Evolutionary conservation across 2,888 invertebrate genomes (phyloP), one percentile per base, ranked within the genome.

Genomic region (Horisme vitalbata): DNA sequence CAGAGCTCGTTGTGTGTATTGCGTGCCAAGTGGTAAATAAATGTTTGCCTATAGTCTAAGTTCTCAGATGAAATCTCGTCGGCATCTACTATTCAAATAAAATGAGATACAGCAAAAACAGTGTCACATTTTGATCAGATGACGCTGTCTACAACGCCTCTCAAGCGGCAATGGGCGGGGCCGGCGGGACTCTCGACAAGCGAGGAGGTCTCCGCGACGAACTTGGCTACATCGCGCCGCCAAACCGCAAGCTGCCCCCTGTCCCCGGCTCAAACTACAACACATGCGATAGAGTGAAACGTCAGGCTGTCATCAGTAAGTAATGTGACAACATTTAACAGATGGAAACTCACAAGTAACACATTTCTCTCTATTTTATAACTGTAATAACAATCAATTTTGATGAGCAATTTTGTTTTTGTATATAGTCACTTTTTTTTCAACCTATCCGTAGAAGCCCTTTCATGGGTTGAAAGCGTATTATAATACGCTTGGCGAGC

Each of bases 231-330:
- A 97, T 97, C 80, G 96, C 97, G 0, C 97, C 97, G 12, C 97
- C 97, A 41, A 97, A 97, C 85, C 92, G 97, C 65, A 97, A 97
- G 83, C 91, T 97, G 45, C 97, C 97, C 0, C 97, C 97, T 12
- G 97, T 97, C 4, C 97, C 97, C 41, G 97, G 97, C 62, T 96
- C 96, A 41, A 97, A 97, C 88, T 97, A 97, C 91, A 97, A 96
- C 83, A 97, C 97, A 18, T 97, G 97, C 85, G 97, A 97, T 88
- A 92, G 97, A 72, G 96, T 97, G 91, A 97, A 97, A 92, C 93
- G 97, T 90, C 96, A 96, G 94, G 96, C 95, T 85, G 95, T 95
- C 68, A 95, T 95, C 93, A 95, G 95, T 96, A 93, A 95, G 95
- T 93, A 73, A 66, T 8, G 11, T 10, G 23, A 18, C n/a, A 1